A percentile compares a stretch with the other conserved stretches of the same genome.
These are phyloP conservation scores for Cheilosia pagana DNA, from an alignment of 2,888 invertebrate genomes.

Conservation along the genomic window DNA sequence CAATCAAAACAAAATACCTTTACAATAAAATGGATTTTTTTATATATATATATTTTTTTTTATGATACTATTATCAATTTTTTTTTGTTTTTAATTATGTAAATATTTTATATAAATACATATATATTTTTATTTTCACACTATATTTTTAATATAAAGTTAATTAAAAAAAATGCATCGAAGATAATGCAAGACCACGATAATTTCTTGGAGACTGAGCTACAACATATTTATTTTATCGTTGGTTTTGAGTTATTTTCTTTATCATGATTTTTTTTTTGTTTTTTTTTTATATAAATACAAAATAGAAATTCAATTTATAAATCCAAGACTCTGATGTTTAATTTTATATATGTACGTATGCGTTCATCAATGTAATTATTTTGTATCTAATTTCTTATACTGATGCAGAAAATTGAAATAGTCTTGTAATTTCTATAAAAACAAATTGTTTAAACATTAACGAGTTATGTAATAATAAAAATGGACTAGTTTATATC, in stretches of 20 bases:
- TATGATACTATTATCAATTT: slow-evolving; percentile 64
- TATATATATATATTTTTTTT: slow-evolving; percentile 66
- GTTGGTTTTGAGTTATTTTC: slow-evolving; percentile 77
- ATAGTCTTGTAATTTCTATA: slow-evolving; percentile 33
- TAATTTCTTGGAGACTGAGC: slow-evolving; percentile 83
- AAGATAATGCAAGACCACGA: slow-evolving; percentile 78
- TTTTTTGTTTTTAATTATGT: slow-evolving; percentile 64
- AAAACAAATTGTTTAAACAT: slow-evolving; percentile 4
- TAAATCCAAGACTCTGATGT: slow-evolving; percentile 46
- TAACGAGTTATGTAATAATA: slow-evolving; percentile 11
- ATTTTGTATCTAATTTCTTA: slow-evolving; percentile 37
- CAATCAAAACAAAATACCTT: slow-evolving; percentile 71
- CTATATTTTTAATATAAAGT: slow-evolving; percentile 56
- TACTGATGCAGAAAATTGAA: slow-evolving; percentile 16
- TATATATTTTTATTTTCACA: slow-evolving; percentile 58
- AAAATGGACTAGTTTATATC: slow-evolving; percentile 6
- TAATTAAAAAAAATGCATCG: slow-evolving; percentile 65
- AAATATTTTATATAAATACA: slow-evolving; percentile 71
- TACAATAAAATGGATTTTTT: slow-evolving; percentile 74
- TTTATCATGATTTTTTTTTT: slow-evolving; percentile 28
- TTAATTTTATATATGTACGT: slow-evolving; percentile 30
- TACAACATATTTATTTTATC: slow-evolving; percentile 83
- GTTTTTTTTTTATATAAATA: slow-evolving; percentile 26
- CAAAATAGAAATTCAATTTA: slow-evolving; percentile 52
- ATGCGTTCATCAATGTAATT: slow-evolving; percentile 48